These are phyloP conservation scores for Microctenopoma stevenorrisi DNA, from an alignment of 2,797 vertebrate species.

Conservation along the genomic window DNA sequence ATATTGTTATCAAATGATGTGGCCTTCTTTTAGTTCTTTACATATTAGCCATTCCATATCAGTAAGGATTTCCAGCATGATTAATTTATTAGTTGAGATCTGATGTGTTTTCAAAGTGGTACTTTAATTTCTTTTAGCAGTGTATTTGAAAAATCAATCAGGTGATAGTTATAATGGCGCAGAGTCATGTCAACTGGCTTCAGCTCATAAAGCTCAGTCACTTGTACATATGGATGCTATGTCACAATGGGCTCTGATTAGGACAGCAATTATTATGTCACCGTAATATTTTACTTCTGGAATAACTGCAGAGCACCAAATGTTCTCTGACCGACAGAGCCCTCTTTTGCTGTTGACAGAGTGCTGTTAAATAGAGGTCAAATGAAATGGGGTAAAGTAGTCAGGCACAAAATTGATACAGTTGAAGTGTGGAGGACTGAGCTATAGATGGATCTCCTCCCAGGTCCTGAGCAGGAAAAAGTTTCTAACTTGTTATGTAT, in stretches of 20 bases:
- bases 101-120: no score
- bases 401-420: conserved; percentile 39
- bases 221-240: conserved; percentile 19
- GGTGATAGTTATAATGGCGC: conserved; percentile 11
- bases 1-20: no score
- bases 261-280: conserved; percentile 51
- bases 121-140: no score
- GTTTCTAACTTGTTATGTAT: no score
- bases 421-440: conserved; percentile 25
- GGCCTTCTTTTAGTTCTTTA: no score
- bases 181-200: conserved; percentile 4
- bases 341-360: conserved; percentile 34
- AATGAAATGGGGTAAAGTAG: conserved; percentile 23
- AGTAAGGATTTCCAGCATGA: no score
- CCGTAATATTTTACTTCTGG: conserved; percentile 51
- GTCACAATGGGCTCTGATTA: conserved; percentile 36
- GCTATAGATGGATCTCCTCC: conserved; percentile 20
- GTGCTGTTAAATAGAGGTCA: conserved; percentile 60
- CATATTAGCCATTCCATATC: no score
- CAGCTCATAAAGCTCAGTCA: conserved; percentile 45
- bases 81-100: no score
- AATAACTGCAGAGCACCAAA: conserved; percentile 44
- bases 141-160: neutral
- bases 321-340: conserved; percentile 50
- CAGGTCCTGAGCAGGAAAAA: neutral